A percentile compares a stretch with the other conserved stretches of the same genome.
These are phyloP conservation scores for Mohoua ochrocephala DNA, from an alignment of 2,113 vertebrate species.

Conservation along the genomic window DNA sequence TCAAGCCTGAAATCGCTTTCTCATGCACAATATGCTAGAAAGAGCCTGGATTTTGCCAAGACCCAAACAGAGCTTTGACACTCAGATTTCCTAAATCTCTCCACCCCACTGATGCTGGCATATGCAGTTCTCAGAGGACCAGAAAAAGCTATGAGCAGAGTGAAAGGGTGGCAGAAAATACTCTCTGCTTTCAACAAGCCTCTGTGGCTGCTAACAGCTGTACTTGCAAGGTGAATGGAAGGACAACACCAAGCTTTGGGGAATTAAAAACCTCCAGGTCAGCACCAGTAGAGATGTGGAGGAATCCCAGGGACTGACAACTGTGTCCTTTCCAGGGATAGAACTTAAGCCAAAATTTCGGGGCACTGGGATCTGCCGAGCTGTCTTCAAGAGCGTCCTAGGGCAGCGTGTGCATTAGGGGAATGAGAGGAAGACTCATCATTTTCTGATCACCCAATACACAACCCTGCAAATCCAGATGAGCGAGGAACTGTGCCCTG, in stretches of 20 bases:
- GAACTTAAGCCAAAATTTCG: neutral
- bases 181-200: neutral
- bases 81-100: neutral
- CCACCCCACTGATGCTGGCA: neutral
- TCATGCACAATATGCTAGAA: neutral
- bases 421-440: too few relatives aligned
- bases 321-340: neutral
- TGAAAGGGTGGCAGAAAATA: neutral
- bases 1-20: neutral
- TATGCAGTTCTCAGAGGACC: neutral
- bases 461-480: too few relatives aligned
- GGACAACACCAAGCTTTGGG: neutral
- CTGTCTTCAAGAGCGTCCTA: neutral
- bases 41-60: neutral
- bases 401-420: too few relatives aligned
- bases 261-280: neutral
- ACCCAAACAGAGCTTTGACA: neutral
- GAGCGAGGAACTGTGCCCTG: too few relatives aligned
- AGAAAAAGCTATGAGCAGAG: neutral
- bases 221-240: neutral
- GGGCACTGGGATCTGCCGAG: neutral
- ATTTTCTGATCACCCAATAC: too few relatives aligned
- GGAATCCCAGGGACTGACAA: neutral
- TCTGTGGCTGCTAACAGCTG: neutral
- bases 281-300: neutral